Evolutionary conservation across 2,888 invertebrate species (phyloP), one percentile per base, ranked within the genome.

Genomic region (Drosophila austrosaltans): DNA sequence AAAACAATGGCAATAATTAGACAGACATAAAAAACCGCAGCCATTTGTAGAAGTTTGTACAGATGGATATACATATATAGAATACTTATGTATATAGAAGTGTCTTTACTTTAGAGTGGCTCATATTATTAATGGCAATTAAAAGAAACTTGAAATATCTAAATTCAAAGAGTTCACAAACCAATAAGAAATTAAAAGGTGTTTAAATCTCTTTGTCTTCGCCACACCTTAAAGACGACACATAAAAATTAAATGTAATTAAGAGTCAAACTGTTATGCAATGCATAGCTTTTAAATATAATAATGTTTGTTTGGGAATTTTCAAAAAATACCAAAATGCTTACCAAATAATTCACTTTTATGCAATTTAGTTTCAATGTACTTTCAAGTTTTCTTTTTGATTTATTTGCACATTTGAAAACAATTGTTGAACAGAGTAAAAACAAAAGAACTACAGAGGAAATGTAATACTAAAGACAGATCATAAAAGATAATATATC

Each of bases 1-100:
- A 53, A 72, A 78, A 80, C 77, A 86, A 83, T 78, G 77, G 63
- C 62, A 70, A 60, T 71, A 75, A 88, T 86, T 78, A 81, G 66
- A 4, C 39, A 42, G 57, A 59, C 22, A 20, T 40, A 66, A 61
- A 66, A 62, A 83, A 75, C 76, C 79, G 59, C 72, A 78, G 53
- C 42, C 48, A 58, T 68, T 69, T 65, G 22, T 72, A 22, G 16
- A 36, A 36, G 44, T 44, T 7, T 44, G 20, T 20, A 36, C 36
- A 36, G 36, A 36, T 36, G 16, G 16, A 16, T 16, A 16, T 16
- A 16, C 16, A 16, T 16, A 16, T 16, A 16, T 16, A 16, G 16
- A 16, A 16, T 16, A 16, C 16, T 16, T 16, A 16, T 16, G 1
- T 36, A 48, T 10, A 48, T 22, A 48, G 7, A 48, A 48, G 16